Base-by-base conservation (phyloP, 2,113 vertebrate species). In the Anser brachyrhynchus region DNA sequence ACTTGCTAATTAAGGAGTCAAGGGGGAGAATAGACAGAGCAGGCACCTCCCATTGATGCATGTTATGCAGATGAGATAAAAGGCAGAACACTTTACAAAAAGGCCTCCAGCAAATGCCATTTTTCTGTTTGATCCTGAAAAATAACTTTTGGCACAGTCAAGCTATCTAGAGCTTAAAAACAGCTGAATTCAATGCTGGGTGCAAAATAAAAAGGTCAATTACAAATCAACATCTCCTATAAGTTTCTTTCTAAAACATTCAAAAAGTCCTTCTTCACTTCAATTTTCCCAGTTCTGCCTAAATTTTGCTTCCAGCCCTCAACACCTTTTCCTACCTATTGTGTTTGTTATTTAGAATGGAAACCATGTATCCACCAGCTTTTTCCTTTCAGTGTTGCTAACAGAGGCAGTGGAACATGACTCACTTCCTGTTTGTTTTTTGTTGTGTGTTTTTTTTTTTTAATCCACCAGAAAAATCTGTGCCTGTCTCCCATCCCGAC, bases 91-190 rank as follows among this genome's bases (percentile, higher is more conserved):
- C 43, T 72, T 71, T 73, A 90, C 41, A 88, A 37, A 69, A 80
- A 64, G 31, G 77, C 75, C 78, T 92, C 71, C 31, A 93, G 76
- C 44, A 94, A 92, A 90, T 74, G 70, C 13, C 13, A 41, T 82
- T 95, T 37, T 87, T 52, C 84, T 70, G 91, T 86, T 76, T 93
- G 87, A 94, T 89, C 25, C 26, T 29, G 41, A 77, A 93, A 83
- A 83, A 62, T 14, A 80, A 61, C 39, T 85, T 84, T 37, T 59
- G 75, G 57, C 55, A 87, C 20, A 76, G 37, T 46, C 15, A 70
- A 77, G 73, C 14, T 44, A 77, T 35, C 43, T 6, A 74, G 16
- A 71, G 80, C 46, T 84, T 87, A 70, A 74, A 67, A 92, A 79
- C 5, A 46, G 6, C 13, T 3, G 10, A 91, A 89, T 66, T 59